Evolutionary conservation across 2,113 vertebrate genomes (phyloP).

Genomic region (Cygnus buccinator): DNA sequence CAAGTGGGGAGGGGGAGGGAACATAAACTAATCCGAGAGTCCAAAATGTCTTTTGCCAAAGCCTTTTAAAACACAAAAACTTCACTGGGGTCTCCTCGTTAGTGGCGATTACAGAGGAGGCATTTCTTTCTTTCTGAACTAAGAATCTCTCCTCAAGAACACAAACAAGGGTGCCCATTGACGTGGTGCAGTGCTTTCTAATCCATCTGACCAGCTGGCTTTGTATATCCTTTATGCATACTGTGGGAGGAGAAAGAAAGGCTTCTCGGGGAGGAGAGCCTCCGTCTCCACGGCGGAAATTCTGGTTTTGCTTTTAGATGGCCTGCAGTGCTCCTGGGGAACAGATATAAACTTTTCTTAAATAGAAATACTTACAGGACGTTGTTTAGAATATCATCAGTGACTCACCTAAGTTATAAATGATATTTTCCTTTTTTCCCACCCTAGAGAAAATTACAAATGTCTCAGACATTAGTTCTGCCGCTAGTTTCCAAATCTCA

Average conservation of each 20-base stretch:
- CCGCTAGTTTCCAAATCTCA: not conserved
- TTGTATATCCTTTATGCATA: conserved; percentile 20
- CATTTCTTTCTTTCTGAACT: conserved; percentile 50
- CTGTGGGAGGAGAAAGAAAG: not conserved
- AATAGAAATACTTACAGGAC: not conserved
- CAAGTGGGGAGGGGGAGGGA: conserved; percentile 50
- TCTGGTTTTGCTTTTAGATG: not conserved
- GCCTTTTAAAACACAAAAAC: conserved; percentile 60
- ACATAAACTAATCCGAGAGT: conserved; percentile 42
- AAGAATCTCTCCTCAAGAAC: conserved; percentile 38
- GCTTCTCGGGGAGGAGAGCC: not conserved
- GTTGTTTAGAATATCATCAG: not conserved
- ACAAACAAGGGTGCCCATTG: conserved; percentile 64
- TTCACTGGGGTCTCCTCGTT: conserved; percentile 55
- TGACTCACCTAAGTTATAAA: not conserved
- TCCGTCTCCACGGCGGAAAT: not conserved
- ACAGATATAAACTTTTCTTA: not conserved
- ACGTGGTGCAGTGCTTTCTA: conserved; percentile 24
- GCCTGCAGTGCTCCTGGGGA: not conserved
- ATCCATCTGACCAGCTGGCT: conserved; percentile 50
- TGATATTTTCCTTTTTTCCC: not conserved
- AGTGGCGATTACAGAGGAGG: conserved; percentile 52
- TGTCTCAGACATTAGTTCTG: not conserved
- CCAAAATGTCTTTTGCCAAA: conserved; percentile 62
- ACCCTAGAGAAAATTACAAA: not conserved